Evolutionary conservation across 2,113 vertebrate species (phyloP), one percentile per base, ranked within the genome.

Genomic region (Leucosticte australis): DNA sequence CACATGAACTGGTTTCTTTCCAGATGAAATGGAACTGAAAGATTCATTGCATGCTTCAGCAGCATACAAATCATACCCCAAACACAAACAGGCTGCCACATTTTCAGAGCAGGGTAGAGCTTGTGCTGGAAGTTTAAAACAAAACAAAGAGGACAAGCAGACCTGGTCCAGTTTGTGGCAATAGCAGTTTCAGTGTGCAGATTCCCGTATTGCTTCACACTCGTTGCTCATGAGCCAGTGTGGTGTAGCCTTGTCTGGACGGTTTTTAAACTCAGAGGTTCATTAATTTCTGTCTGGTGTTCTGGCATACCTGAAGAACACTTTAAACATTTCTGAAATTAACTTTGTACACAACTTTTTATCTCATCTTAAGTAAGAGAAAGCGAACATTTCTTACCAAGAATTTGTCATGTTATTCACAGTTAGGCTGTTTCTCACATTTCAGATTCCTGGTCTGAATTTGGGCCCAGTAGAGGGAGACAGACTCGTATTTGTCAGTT

Each of bases 401-500:
- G 47, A 70, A 78, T 22, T 85, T 31, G 24, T 10, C 8, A 2
- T 0, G 3, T 53, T 76, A 33, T 33, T 35, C 24, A 22, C 69
- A 76, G 21, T 64, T 65, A 41, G 4, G 10, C 28, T 15, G 6
- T 53, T 84, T 64, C n/a, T 92, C 5, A 1, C 44, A 16, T 88
- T 87, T 75, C 60, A 92, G 50, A n/a, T 87, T 87, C 65, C 31
- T 41, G 14, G 24, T 47, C 83, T 93, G 90, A 80, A 67, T 71
- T 42, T 50, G 37, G 69, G 68, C 59, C 95, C 96, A 96, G 92
- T 26, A 92, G 94, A 91, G 95, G 96, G 96, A 95, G 95, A 94
- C 86, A 94, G 60, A 90, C 86, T 81, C 39, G 0, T 79, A 14
- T 65, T 78, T 94, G 92, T 95, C 83, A 87, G 69, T 71, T 83